A percentile compares a stretch with the other conserved stretches of the same genome.
These are phyloP conservation scores for Nycticryphes semicollaris DNA, from an alignment of 2,113 vertebrate genomes.

Conservation along the genomic window DNA sequence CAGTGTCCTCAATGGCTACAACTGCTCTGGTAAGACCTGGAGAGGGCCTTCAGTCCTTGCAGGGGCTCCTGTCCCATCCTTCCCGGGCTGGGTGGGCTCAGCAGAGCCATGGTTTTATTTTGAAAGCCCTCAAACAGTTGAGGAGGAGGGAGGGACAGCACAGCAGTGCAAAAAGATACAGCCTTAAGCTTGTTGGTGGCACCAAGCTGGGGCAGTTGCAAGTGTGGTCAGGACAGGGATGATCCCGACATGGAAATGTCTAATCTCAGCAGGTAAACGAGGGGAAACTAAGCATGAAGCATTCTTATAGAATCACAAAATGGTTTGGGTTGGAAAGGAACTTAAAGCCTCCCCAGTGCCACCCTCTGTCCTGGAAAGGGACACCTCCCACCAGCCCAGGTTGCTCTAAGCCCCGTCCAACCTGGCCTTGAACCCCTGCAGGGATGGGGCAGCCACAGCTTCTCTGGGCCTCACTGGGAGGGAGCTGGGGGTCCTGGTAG, in stretches of 20 bases:
- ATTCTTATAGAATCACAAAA: neutral
- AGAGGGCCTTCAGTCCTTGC: fast-evolving
- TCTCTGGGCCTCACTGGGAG: neutral
- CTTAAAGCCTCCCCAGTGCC: neutral
- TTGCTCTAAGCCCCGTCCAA: neutral
- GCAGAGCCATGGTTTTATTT: fast-evolving
- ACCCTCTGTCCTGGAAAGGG: neutral
- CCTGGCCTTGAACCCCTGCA: neutral
- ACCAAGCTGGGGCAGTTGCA: too few relatives aligned
- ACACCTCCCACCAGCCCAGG: neutral
- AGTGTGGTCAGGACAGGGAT: neutral
- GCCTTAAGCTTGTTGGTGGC: neutral
- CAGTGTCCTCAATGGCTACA: conserved; percentile 71
- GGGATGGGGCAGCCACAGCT: neutral
- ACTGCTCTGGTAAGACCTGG: conserved; percentile 68
- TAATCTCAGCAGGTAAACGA: neutral
- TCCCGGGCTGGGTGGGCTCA: neutral
- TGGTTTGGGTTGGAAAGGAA: neutral
- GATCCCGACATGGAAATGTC: neutral
- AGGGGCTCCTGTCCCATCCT: neutral
- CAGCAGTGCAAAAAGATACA: fast-evolving
- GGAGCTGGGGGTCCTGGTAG: neutral
- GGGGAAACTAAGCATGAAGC: neutral
- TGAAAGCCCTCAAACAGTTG: neutral
- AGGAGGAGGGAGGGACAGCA: neutral